phyloP scores from a whole-genome alignment of 1,140 invertebrate genomes.

The Zaprionus kolodkinae region DNA sequence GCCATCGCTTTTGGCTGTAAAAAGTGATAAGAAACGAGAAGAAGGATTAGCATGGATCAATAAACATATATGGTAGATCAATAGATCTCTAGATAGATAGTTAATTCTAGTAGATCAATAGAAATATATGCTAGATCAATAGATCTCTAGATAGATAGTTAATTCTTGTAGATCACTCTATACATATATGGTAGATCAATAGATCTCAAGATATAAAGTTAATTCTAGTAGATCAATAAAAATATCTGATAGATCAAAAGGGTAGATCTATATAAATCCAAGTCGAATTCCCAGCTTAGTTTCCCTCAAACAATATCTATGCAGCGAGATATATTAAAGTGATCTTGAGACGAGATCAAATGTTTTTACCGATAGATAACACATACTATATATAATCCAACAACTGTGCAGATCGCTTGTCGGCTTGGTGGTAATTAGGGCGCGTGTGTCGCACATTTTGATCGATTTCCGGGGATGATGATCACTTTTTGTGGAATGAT shows the following conservation, averaged over 20 bases:
- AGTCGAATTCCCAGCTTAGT: too few species aligned
- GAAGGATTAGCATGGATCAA: not conserved
- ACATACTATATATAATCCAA: conserved; percentile 83
- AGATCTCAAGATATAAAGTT: too few species aligned
- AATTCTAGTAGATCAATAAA: not conserved
- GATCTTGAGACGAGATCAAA: too few species aligned
- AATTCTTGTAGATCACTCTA: too few species aligned
- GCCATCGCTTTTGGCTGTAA: conserved; percentile 79
- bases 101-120: too few species aligned
- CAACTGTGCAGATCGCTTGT: conserved; percentile 79
- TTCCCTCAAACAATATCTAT: too few species aligned
- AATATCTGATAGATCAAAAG: not conserved
- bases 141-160: too few species aligned
- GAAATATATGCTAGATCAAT: not conserved
- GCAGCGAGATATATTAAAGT: too few species aligned
- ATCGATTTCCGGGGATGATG: conserved; percentile 2
- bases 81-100: too few species aligned
- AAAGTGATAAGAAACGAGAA: conserved; percentile 11
- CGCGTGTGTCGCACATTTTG: conserved; percentile 77
- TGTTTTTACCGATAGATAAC: not conserved
- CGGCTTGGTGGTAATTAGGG: conserved; percentile 70
- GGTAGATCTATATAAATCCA: too few species aligned
- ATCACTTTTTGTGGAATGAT: conserved; percentile 14
- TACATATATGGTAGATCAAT: not conserved
- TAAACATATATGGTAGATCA: not conserved